Percentiles rank a stretch among this genome's conserved stretches.
Evolutionary conservation across 2,888 invertebrate species (phyloP).

Genomic region (Eristalis arbustorum): DNA sequence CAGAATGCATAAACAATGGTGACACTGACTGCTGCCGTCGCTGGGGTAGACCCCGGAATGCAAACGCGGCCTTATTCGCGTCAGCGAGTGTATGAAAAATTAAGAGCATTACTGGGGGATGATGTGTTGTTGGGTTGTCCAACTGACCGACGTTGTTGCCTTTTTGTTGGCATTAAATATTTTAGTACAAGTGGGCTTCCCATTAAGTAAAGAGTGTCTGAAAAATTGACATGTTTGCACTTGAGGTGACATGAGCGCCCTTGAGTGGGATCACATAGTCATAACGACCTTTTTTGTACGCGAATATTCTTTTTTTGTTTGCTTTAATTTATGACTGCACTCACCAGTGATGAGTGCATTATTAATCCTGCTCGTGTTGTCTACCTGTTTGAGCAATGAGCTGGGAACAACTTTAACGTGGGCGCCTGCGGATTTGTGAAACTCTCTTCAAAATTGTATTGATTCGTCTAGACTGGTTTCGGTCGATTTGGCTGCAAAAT

Average conservation of each 20-base stretch:
- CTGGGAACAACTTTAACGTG: not conserved
- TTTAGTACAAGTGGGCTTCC: constrained; percentile 11
- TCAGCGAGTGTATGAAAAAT: constrained; percentile 58
- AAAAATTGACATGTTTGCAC: not conserved
- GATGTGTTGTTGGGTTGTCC: constrained; percentile 6
- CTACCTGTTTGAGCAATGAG: not conserved
- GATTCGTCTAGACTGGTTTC: too few species aligned
- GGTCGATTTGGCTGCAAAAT: too few species aligned
- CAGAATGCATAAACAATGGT: constrained; percentile 63
- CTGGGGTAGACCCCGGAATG: not conserved
- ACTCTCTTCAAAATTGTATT: too few species aligned
- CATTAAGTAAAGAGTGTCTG: not conserved
- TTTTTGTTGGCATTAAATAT: constrained; percentile 39
- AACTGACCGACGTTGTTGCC: not conserved
- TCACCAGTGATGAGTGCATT: not conserved
- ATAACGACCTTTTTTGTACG: not conserved
- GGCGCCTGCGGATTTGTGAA: not conserved
- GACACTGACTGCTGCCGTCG: constrained; percentile 34
- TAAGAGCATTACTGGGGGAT: constrained; percentile 56
- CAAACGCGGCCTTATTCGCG: constrained; percentile 35
- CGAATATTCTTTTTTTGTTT: not conserved
- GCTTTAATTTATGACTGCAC: not conserved
- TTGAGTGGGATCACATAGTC: not conserved
- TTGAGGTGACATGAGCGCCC: not conserved
- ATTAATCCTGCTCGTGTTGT: not conserved